Evolutionary conservation across 1,140 invertebrate genomes (phyloP).

Genomic region (Spodoptera frugiperda): DNA sequence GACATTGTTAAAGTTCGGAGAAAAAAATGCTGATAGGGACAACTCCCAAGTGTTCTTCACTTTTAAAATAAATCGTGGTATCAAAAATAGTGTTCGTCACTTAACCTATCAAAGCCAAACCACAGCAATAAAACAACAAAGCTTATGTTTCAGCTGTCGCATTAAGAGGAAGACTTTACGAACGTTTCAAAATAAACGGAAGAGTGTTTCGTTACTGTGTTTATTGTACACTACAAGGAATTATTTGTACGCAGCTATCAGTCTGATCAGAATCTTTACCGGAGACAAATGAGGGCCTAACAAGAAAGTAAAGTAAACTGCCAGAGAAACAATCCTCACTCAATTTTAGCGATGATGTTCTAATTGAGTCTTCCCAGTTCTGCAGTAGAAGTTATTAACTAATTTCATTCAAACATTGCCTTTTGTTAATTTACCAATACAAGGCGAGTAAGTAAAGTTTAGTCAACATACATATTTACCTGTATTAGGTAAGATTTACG

Average conservation of each 20-base stretch:
- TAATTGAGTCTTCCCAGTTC: neutral
- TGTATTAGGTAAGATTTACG: neutral
- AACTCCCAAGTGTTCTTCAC: slow-evolving; percentile 2
- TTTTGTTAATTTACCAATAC: neutral
- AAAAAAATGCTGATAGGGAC: slow-evolving; percentile 11
- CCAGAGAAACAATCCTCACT: neutral
- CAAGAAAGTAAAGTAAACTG: neutral
- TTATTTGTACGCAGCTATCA: neutral
- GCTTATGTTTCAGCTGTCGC: slow-evolving; percentile 2
- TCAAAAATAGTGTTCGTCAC: slow-evolving; percentile 2
- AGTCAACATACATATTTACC: neutral
- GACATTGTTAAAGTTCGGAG: slow-evolving; percentile 33
- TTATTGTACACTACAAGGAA: too few species aligned
- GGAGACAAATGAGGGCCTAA: neutral
- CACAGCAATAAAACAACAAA: slow-evolving; percentile 15
- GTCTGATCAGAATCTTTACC: neutral
- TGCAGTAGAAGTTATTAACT: neutral
- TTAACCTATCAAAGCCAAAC: slow-evolving; percentile 1
- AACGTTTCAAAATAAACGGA: neutral
- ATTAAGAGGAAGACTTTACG: neutral
- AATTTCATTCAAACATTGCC: neutral
- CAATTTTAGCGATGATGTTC: neutral
- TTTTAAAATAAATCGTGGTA: slow-evolving; percentile 14
- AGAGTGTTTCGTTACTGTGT: neutral
- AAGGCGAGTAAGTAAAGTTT: neutral